phyloP scores from a whole-genome alignment of 2,797 vertebrate species.

The Myotis findleyi region DNA sequence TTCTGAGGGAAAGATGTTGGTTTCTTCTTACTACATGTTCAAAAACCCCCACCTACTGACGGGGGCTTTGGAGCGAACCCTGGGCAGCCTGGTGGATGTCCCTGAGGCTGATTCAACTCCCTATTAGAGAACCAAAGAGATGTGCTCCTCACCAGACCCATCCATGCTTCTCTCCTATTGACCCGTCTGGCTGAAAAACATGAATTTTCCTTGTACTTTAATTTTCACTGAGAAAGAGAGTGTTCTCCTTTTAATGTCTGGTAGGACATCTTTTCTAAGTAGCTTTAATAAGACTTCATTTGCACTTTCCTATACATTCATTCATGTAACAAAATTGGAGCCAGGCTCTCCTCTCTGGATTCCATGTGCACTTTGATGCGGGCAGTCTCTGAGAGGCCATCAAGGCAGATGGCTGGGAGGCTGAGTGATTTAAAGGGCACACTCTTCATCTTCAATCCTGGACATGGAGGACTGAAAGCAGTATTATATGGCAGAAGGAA shows the following conservation, averaged over 20 bases:
- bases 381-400: not conserved
- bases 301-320: not conserved
- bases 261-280: not conserved
- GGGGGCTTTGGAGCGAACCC: not conserved
- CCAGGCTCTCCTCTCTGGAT: not conserved
- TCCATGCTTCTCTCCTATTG: not conserved
- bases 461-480: not conserved
- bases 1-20: conserved; percentile 40
- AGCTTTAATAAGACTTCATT: conserved; percentile 24
- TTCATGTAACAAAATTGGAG: not conserved
- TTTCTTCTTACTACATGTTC: conserved; percentile 45
- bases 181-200: not conserved
- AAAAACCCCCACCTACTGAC: not conserved
- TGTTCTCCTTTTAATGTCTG: conserved; percentile 8
- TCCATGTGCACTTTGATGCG: not conserved
- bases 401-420: not conserved
- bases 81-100: not conserved
- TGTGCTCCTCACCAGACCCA: not conserved
- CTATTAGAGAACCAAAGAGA: not conserved
- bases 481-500: not conserved
- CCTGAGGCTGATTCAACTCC: not conserved
- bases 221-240: conserved; percentile 15
- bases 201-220: not conserved
- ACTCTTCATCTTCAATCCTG: not conserved
- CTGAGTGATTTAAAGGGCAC: not conserved